These are phyloP conservation scores for Desmophyllum pertusum DNA, from an alignment of 92 coral and sea anemone genomes.

Conservation along the genomic window DNA sequence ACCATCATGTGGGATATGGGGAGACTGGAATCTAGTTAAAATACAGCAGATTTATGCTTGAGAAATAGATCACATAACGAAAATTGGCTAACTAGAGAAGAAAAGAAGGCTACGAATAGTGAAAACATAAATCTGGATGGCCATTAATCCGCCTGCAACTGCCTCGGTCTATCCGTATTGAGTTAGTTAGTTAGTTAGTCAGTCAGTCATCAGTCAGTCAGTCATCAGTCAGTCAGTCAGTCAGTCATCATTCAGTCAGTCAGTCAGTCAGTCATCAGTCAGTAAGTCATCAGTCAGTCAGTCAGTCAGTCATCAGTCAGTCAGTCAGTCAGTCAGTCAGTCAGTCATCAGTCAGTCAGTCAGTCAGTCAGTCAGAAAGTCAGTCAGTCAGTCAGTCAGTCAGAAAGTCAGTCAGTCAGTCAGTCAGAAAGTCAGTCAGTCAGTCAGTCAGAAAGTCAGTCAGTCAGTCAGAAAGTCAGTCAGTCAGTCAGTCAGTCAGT, in stretches of 20 bases:
- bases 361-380: neutral
- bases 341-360: neutral
- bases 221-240: neutral
- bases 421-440: neutral
- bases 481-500: neutral
- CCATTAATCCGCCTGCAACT: no score
- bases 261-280: neutral
- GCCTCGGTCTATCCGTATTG: no score
- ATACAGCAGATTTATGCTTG: neutral
- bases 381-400: neutral
- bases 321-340: neutral
- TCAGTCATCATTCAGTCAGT: neutral
- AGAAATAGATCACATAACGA: no score
- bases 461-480: neutral
- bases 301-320: neutral
- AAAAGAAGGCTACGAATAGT: neutral
- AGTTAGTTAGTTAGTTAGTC: no score
- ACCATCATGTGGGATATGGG: slow-evolving; percentile 84
- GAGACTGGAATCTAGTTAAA: slow-evolving; percentile 75
- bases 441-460: no score
- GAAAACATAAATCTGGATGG: neutral
- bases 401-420: neutral
- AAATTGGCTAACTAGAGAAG: neutral
- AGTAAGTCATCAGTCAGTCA: neutral
- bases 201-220: neutral